Conservation (phyloP, 2,797 vertebrate species). For the Muscicapa comitata region DNA sequence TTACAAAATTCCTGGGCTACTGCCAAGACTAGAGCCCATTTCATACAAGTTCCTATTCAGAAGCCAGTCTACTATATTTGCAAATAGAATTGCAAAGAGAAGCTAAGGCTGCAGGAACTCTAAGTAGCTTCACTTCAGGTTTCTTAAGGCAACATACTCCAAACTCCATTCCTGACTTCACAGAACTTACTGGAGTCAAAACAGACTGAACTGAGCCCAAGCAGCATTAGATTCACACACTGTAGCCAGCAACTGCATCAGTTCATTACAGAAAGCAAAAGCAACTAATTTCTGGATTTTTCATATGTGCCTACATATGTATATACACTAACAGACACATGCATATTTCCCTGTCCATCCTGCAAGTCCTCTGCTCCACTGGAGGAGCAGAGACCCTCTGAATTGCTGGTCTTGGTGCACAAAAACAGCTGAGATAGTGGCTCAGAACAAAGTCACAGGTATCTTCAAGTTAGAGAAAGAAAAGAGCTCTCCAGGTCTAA, state of each 20-base stretch:
- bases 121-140: neutral
- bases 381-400: neutral
- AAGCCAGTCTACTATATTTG: neutral
- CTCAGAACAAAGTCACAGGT: neutral
- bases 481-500: neutral
- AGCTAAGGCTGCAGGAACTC: neutral
- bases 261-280: neutral
- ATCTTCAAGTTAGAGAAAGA: neutral
- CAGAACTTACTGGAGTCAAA: neutral
- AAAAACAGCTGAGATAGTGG: neutral
- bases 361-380: neutral
- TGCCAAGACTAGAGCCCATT: neutral
- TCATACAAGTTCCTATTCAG: slow-evolving; percentile 49
- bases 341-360: neutral
- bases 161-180: neutral
- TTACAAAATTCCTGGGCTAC: slow-evolving; percentile 29
- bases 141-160: neutral
- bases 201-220: neutral
- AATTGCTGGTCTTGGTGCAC: neutral
- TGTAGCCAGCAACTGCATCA: neutral
- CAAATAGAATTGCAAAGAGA: neutral
- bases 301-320: too few species aligned
- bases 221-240: neutral
- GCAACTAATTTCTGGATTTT: neutral
- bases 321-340: accelerated